Base-by-base conservation (phyloP, 2,888 invertebrate genomes). In the Athetis lepigone region DNA sequence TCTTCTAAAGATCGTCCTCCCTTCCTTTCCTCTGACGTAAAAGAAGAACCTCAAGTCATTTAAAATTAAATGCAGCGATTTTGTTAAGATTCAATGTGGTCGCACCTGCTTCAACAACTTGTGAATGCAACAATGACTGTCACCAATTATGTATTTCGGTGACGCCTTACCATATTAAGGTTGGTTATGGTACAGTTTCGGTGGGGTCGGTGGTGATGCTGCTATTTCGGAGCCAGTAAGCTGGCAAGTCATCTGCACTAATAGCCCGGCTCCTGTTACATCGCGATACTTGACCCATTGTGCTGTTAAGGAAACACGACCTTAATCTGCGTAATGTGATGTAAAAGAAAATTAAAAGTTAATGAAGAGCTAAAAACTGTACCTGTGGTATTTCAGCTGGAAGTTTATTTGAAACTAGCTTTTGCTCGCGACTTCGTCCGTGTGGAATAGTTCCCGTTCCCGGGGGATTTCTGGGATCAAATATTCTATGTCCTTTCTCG, bases 211-310 rank as follows among this genome's bases (percentile, higher is more conserved):
- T 71, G 66, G 75, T 80, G 70, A 67, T 19, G 40, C 66, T 58
- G 70, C 73, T 79, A 64, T 83, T 78, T 81, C 80, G 79, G 81
- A 82, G 72, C 82, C 81, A 83, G 83, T 87, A 87, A 88, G 88
- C 82, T 77, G 80, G 83, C 90, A 88, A 92, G 92, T 92, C 92
- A 92, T 91, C 86, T 86, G 85, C 82, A 85, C 83, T 92, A 91
- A 92, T 90, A 85, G 86, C 77, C 50, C 18, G 23, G 81, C 81
- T 90, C 88, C 86, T 85, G 86, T 91, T 91, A 89, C 88, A 83
- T 80, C 66, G 80, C 65, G 76, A 73, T 80, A 71, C 63, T 69
- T 62, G 60, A 73, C 75, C 80, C 84, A 85, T 80, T 81, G 77
- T 80, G 66, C 45, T 73, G 77, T 72, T 75, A 75, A 65, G 69